Conservation (phyloP, 2,888 invertebrate genomes). For the Eurytoma californica region DNA sequence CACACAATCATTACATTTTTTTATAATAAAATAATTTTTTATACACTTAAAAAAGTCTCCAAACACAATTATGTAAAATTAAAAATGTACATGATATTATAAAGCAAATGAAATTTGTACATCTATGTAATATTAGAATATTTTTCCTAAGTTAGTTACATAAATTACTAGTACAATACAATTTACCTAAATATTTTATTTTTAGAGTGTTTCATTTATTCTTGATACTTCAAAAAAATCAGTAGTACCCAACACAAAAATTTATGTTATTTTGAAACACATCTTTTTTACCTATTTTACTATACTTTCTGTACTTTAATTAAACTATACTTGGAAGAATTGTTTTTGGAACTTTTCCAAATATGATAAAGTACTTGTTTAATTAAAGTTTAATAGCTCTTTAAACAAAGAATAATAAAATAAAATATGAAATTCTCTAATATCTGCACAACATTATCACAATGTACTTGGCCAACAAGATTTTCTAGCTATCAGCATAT, state of each 20-base stretch:
- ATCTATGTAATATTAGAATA: slow-evolving; percentile 46
- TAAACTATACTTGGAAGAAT: slow-evolving; percentile 19
- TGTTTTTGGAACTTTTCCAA: slow-evolving; percentile 21
- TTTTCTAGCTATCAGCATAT: slow-evolving; percentile 41
- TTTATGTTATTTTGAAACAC: slow-evolving; percentile 31
- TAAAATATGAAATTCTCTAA: slow-evolving; percentile 57
- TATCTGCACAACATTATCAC: slow-evolving; percentile 56
- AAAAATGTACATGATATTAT: slow-evolving; percentile 49
- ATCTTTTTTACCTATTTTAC: background rate
- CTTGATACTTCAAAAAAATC: slow-evolving; percentile 36
- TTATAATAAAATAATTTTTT: slow-evolving; percentile 46
- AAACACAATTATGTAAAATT: slow-evolving; percentile 29
- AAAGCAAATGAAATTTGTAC: slow-evolving; percentile 47
- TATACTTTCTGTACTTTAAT: slow-evolving; percentile 11
- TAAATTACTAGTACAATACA: slow-evolving; percentile 52
- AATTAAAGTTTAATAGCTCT: slow-evolving; percentile 31
- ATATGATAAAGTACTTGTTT: slow-evolving; percentile 17
- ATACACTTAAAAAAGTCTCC: slow-evolving; percentile 40
- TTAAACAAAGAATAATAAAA: slow-evolving; percentile 23
- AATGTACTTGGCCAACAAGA: slow-evolving; percentile 50
- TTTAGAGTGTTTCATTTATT: slow-evolving; percentile 20
- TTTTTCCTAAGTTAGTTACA: slow-evolving; percentile 37
- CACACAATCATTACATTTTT: slow-evolving; percentile 30
- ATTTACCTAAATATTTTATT: slow-evolving; percentile 44
- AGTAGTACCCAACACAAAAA: slow-evolving; percentile 24